phyloP scores from a whole-genome alignment of 2,797 vertebrate genomes.

The Iguana delicatissima region DNA sequence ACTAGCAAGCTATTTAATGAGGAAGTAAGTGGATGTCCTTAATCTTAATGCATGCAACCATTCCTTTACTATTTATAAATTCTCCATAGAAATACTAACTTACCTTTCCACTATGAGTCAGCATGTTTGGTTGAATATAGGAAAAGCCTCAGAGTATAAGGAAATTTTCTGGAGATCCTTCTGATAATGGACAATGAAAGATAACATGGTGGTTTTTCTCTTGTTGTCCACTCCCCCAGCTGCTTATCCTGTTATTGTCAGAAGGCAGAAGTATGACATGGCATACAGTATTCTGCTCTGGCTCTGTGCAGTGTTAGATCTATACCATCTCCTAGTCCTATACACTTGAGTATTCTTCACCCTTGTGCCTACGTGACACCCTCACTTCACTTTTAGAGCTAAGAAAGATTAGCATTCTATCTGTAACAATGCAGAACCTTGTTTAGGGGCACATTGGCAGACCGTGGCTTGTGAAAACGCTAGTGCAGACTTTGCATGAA shows the following conservation, averaged over 20 bases:
- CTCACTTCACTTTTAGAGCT: background rate
- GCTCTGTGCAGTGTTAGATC: background rate
- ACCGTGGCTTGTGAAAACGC: background rate
- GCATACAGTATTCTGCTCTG: background rate
- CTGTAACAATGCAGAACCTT: background rate
- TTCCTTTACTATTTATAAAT: constrained; percentile 32
- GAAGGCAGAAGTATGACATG: background rate
- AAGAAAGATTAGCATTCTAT: background rate
- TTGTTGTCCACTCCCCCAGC: background rate
- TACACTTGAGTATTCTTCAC: background rate
- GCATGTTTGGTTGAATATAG: background rate
- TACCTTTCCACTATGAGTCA: constrained; percentile 1
- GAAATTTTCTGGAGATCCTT: background rate
- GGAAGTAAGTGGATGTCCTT: constrained; percentile 88
- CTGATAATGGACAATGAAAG: background rate
- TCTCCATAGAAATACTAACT: background rate
- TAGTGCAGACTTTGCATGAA: background rate
- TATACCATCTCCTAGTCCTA: background rate
- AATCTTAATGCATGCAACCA: constrained; percentile 60
- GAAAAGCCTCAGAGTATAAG: background rate
- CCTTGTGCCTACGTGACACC: background rate
- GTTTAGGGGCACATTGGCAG: background rate
- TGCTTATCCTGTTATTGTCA: background rate
- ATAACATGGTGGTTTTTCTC: background rate
- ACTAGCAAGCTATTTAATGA: constrained; percentile 99